phyloP scores from a whole-genome alignment of 2,797 vertebrate species.

The Mormyrops boulengeri region DNA sequence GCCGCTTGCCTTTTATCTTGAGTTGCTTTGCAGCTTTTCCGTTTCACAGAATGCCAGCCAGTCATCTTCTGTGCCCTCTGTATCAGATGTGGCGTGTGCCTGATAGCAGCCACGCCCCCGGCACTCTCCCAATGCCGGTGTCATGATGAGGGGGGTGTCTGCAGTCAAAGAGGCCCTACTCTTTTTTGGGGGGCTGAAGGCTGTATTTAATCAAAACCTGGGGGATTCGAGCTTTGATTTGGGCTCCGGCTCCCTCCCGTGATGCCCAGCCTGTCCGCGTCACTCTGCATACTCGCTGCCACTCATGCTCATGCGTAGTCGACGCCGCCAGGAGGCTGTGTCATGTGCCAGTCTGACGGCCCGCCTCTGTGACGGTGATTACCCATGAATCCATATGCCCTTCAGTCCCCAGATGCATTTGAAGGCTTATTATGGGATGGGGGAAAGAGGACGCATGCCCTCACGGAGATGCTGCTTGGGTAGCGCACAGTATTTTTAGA shows the following conservation, averaged over 20 bases:
- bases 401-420: neutral
- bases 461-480: neutral
- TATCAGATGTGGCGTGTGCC: neutral
- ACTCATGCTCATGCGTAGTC: neutral
- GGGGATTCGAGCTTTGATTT: neutral
- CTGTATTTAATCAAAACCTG: neutral
- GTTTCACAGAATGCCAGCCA: neutral
- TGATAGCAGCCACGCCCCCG: neutral
- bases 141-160: neutral
- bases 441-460: neutral
- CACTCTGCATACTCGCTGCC: neutral
- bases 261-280: neutral
- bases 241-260: neutral
- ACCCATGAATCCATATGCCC: constrained; percentile 1
- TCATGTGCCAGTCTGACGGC: neutral
- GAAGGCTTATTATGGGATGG: neutral
- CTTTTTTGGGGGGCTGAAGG: neutral
- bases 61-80: neutral
- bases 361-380: neutral
- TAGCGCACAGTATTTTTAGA: neutral
- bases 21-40: neutral
- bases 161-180: neutral
- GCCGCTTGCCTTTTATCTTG: neutral
- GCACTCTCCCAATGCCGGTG: neutral
- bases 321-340: constrained; percentile 15